Evolutionary conservation across 1,140 invertebrate genomes (phyloP).

Genomic region (Saccostrea cuccullata): DNA sequence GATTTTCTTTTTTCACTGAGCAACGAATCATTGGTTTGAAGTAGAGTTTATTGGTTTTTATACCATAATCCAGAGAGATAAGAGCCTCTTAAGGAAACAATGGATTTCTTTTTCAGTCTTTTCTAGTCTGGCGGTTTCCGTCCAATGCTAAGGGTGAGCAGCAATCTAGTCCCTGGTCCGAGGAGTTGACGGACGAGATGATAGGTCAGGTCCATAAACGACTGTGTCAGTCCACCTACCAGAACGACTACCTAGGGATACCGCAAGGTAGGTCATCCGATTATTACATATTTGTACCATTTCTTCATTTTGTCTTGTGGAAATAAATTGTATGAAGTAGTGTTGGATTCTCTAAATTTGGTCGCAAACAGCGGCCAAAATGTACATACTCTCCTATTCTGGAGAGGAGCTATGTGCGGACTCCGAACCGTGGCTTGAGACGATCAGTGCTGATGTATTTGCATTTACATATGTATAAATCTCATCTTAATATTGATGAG

Average conservation of each 20-base stretch:
- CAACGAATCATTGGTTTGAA: background rate
- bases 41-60: background rate
- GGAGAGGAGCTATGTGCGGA: too few species aligned
- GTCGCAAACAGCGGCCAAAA: too few species aligned
- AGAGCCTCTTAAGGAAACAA: background rate
- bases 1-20: background rate
- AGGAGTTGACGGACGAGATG: slow-evolving; percentile 71
- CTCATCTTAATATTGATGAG: too few species aligned
- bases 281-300: background rate
- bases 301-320: too few species aligned
- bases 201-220: slow-evolving; percentile 71
- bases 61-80: background rate
- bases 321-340: too few species aligned
- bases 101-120: slow-evolving; percentile 63
- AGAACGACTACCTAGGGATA: slow-evolving; percentile 72
- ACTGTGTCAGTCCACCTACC: slow-evolving; percentile 71
- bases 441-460: too few species aligned
- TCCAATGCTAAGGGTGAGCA: slow-evolving; percentile 51
- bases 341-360: too few species aligned
- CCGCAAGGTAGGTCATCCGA: slow-evolving; percentile 68
- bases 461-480: too few species aligned
- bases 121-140: slow-evolving; percentile 74
- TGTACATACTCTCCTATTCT: too few species aligned
- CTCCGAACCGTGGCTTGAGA: too few species aligned
- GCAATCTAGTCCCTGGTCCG: slow-evolving; percentile 58